These are phyloP conservation scores for Dipus sagitta DNA, from an alignment of 2,797 vertebrate genomes.

Conservation along the genomic window DNA sequence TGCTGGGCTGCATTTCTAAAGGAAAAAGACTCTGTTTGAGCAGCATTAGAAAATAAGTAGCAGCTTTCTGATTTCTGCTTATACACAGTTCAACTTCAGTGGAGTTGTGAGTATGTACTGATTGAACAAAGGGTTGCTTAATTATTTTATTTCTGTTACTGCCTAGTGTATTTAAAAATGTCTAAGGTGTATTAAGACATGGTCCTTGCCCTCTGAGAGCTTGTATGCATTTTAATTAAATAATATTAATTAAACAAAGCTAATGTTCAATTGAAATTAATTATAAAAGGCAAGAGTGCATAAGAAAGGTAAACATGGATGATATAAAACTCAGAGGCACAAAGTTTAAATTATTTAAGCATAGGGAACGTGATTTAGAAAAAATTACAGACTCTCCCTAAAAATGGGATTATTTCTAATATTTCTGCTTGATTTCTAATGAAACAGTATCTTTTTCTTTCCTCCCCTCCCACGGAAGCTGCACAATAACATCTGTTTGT, in stretches of 20 bases:
- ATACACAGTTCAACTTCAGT: conserved; percentile 19
- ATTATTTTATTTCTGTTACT: conserved; percentile 57
- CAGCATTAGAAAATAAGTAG: conserved; percentile 48
- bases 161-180: conserved; percentile 53
- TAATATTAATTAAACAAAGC: conserved; percentile 70
- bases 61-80: conserved; percentile 58
- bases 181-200: conserved; percentile 47
- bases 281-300: conserved; percentile 36
- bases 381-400: not conserved
- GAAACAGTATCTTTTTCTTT: not conserved
- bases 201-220: conserved; percentile 54
- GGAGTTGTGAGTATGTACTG: not conserved
- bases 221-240: conserved; percentile 67
- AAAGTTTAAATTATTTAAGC: conserved; percentile 41
- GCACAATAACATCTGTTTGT: not conserved
- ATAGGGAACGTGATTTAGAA: conserved; percentile 26
- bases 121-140: conserved; percentile 20
- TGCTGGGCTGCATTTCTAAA: conserved; percentile 19
- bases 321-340: conserved; percentile 43
- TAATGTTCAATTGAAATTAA: conserved; percentile 61
- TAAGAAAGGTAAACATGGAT: conserved; percentile 54
- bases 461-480: conserved; percentile 39
- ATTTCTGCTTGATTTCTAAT: conserved; percentile 33
- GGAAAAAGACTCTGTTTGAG: not conserved
- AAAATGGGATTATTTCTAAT: conserved; percentile 51